Percentiles rank a stretch among this genome's conserved stretches.
These are phyloP conservation scores for Littorina saxatilis DNA, from an alignment of 1,140 invertebrate species.

Conservation along the genomic window DNA sequence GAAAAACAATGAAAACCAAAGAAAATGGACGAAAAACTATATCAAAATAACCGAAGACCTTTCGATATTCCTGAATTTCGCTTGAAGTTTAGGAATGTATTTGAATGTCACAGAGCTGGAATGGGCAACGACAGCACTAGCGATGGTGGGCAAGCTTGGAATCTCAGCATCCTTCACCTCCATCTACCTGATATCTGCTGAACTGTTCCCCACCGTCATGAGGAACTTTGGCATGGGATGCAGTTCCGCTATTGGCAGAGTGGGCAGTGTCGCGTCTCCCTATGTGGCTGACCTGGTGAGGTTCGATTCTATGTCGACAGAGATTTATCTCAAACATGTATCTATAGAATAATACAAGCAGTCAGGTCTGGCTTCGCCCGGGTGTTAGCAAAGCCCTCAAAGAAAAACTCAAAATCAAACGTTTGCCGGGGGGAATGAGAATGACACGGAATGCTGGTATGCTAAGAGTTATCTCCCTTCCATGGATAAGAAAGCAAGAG, in stretches of 20 bases:
- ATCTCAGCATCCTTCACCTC: constrained; percentile 76
- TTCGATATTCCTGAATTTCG: too few relatives aligned
- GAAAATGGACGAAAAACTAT: too few relatives aligned
- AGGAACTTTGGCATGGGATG: constrained; percentile 88
- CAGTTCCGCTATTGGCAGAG: constrained; percentile 84
- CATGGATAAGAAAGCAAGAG: too few relatives aligned
- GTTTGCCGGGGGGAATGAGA: not conserved
- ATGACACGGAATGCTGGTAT: too few relatives aligned
- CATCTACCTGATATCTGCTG: constrained; percentile 87
- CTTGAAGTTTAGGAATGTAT: too few relatives aligned
- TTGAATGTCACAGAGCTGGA: not conserved
- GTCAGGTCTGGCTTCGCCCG: too few relatives aligned
- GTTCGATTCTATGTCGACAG: too few relatives aligned
- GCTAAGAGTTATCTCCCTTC: too few relatives aligned
- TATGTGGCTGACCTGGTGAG: constrained; percentile 29
- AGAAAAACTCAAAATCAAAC: not conserved
- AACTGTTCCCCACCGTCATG: constrained; percentile 90
- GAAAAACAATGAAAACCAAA: too few relatives aligned
- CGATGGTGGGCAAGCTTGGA: constrained; percentile 44
- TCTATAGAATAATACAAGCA: too few relatives aligned
- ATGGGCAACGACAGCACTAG: constrained; percentile 35
- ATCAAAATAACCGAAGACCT: too few relatives aligned
- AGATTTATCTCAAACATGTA: not conserved
- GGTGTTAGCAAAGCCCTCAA: too few relatives aligned
- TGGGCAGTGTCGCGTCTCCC: constrained; percentile 86